Base-by-base conservation (phyloP, 2,888 invertebrate genomes). In the Drosophila pullipes region DNA sequence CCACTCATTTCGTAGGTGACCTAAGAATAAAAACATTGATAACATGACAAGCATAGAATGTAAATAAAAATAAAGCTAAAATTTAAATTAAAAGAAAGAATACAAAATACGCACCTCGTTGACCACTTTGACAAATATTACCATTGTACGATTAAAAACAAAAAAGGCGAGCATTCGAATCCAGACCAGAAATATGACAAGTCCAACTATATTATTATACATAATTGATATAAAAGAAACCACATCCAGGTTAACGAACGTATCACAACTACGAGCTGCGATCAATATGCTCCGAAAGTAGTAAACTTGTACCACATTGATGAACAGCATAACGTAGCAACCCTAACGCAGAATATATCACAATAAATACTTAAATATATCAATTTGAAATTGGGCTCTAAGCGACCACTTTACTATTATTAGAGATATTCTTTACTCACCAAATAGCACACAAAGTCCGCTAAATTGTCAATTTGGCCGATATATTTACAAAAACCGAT, bases 141-240 rank as follows among this genome's bases (percentile, higher is more conserved):
- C 41, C 74, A 87, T 66, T 1, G 81, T 86, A n/a, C 74, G 88
- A 55, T 83, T 87, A 18, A 87, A 75, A 7, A 49, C 50, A 0
- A 76, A 62, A 44, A 76, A 85, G 0, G 64, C 30, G 1, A 86
- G 61, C 31, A 82, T 5, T 33, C 78, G 70, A 30, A 86, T 55
- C 86, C 86, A 85, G 28, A 33, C 22, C 7, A 86, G 35, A 31
- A 87, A 81, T 50, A 80, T 57, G 1, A 69, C 18, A 0, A 78
- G 3, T 11, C 71, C 88, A 57, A 72, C 53, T 0, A 72, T 30
- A 64, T 78, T 62, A 2, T 76, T 69, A n/a, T 73, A 65, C 0
- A 66, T 4, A 0, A 31, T 22, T 30, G 61, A 53, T 33, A 81
- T 59, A 18, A 41, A 37, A n/a, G 50, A 61, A 22, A 47, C 35